Base-by-base conservation (phyloP, 2,888 invertebrate genomes). In the Hoplodrina blanda region DNA sequence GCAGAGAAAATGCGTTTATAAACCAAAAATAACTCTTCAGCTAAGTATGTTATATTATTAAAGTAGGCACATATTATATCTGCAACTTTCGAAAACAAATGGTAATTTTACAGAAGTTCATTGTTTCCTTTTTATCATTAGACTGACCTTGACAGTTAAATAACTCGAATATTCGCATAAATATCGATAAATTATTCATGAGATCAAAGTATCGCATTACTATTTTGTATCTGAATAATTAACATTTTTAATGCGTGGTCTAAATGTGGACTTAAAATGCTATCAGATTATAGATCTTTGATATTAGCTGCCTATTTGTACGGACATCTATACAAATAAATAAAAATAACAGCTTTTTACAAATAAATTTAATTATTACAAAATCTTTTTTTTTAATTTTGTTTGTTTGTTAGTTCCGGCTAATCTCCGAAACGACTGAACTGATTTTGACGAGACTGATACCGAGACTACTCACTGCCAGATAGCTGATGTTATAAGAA, bases 81-180 rank as follows among this genome's bases (percentile, higher is more conserved):
- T n/a, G n/a, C n/a, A n/a, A n/a, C n/a, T n/a, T n/a, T n/a, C n/a
- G n/a, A n/a, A n/a, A n/a, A n/a, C 17, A 44, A 37, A 59, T 30
- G 13, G 8, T 49, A 25, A 13, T 4, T 20, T 52, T 46, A 25
- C 20, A 59, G 19, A 56, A 73, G 7, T 53, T 7, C 7, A 19
- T 17, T 19, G 17, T 20, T 13, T 55, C 25, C 41, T 54, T 46
- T 44, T 56, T 49, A 2, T 69, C 77, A 80, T 78, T 66, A 67
- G 66, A 63, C 57, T 85, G 89, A 88, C 90, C 88, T 91, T 89
- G 88, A 83, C 80, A 85, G 87, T 89, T 85, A 83, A 82, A 82
- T 87, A 83, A 80, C 72, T 83, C 83, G 83, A 87, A 88, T 81
- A 37, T 71, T 81, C 67, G 76, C 78, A 79, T 84, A 69, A 74